Base-by-base conservation (phyloP, 2,888 invertebrate species). In the Mamestra brassicae region DNA sequence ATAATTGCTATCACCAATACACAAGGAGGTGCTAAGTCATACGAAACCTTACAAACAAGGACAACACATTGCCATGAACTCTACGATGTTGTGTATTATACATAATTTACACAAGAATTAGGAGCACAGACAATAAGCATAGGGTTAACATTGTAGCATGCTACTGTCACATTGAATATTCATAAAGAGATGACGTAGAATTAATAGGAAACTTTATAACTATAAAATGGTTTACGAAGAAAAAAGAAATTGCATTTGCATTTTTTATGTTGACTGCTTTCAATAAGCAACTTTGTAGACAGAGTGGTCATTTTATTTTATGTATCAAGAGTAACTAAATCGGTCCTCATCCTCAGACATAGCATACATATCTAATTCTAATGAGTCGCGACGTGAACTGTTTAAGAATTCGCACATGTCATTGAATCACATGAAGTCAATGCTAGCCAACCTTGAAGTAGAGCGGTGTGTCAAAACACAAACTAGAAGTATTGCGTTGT, bases 401-500 rank as follows among this genome's bases (percentile, higher is more conserved):
- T 78, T 80, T 82, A 61, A 76, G 65, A 79, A 81, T 76, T 79
- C 72, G 68, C 73, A 76, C 69, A 74, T 75, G 70, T 74, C 76
- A 80, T 83, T 78, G 81, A 78, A 82, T 78, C 73, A 83, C 79
- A 87, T 82, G 72, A 77, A 84, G 72, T 64, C 60, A 74, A 77
- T 79, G 71, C 69, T 75, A 67, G 60, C n/a, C 65, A 82, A 82
- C 82, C 82, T 82, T 82, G 81, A 75, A 55, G 70, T 85, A 80
- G 82, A 85, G 67, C 70, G 76, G 85, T 87, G 86, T 88, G 84
- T 87, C 84, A 81, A 88, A 87, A 89, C 76, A 86, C 65, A 76
- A 80, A 81, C 78, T 81, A 78, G 75, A 78, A 65, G 62, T 83
- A 86, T 89, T 90, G 88, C 89, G 89, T 85, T 75, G 84, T 88